Percentiles rank a stretch among this genome's conserved stretches.
Conservation (phyloP, 2,888 invertebrate species). For the Pseudanteris insignis region DNA sequence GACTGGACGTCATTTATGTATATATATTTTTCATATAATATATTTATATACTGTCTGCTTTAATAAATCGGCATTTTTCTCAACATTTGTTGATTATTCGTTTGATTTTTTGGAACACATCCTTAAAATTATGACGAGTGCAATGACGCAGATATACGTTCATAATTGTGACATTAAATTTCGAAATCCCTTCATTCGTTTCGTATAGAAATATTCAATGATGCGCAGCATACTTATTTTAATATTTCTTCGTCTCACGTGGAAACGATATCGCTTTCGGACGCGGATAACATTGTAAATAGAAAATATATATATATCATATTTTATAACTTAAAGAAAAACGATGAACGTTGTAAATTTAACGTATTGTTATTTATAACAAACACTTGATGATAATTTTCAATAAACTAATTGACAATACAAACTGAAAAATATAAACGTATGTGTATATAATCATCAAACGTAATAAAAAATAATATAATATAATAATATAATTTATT, state of each 20-base stretch:
- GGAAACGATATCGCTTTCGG: constrained; percentile 19
- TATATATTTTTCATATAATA: constrained; percentile 48
- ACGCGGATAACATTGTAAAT: constrained; percentile 37
- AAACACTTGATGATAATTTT: background rate
- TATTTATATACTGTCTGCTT: constrained; percentile 49
- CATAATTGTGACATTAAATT: constrained; percentile 19
- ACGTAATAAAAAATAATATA: too few relatives aligned
- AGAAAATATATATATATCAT: constrained; percentile 26
- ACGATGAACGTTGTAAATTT: constrained; percentile 20
- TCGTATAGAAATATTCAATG: constrained; percentile 23
- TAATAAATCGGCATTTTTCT: constrained; percentile 50
- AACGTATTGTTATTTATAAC: constrained; percentile 22
- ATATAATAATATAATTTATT: constrained; percentile 18
- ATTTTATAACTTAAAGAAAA: constrained; percentile 29
- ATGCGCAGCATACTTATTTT: constrained; percentile 19
- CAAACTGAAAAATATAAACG: background rate
- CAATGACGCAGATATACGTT: constrained; percentile 28
- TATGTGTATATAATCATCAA: background rate
- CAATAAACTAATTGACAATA: background rate
- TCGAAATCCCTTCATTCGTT: constrained; percentile 14
- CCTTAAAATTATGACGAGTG: constrained; percentile 41
- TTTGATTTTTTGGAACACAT: constrained; percentile 44
- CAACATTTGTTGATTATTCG: too few relatives aligned
- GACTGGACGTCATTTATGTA: constrained; percentile 36
- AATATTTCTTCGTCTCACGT: constrained; percentile 17